Conservation (phyloP, 1,140 invertebrate species). For the Drosophila tropicalis region DNA sequence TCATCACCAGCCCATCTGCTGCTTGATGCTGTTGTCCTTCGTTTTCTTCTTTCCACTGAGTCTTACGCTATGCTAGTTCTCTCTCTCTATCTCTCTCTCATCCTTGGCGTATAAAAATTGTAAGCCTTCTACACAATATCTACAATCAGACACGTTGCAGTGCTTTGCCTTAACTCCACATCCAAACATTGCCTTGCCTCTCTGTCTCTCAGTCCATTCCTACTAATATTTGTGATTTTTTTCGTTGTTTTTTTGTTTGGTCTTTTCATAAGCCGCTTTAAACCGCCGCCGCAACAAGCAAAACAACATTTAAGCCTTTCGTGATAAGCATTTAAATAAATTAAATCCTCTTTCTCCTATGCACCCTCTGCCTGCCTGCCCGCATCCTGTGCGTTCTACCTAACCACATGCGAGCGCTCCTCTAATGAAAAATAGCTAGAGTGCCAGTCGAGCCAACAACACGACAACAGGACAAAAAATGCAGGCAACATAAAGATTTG, state of each 20-base stretch:
- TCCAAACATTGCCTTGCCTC: background rate
- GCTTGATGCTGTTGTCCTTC: constrained; percentile 7
- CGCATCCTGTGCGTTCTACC: background rate
- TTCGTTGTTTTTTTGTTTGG: constrained; percentile 25
- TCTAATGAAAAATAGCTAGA: constrained; percentile 77
- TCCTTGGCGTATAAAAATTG: background rate
- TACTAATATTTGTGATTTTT: background rate
- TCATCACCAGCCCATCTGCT: constrained; percentile 27
- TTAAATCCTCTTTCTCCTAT: constrained; percentile 55
- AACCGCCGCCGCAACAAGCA: constrained; percentile 75
- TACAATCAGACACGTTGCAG: constrained; percentile 31
- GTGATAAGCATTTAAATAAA: constrained; percentile 82
- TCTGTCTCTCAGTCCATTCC: background rate
- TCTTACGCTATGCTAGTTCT: constrained; percentile 32
- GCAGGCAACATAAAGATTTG: constrained; percentile 76
- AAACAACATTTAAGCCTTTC: constrained; percentile 81
- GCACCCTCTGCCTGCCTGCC: background rate
- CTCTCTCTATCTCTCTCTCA: background rate
- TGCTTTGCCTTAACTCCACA: constrained; percentile 28
- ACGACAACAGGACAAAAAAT: constrained; percentile 52
- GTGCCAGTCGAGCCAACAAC: constrained; percentile 53
- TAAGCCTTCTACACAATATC: constrained; percentile 10
- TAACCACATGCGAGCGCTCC: constrained; percentile 61
- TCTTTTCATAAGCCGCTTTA: constrained; percentile 70
- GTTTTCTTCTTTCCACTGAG: constrained; percentile 65